Percentiles rank a stretch among this genome's conserved stretches.
phyloP scores from a whole-genome alignment of 1,140 invertebrate genomes.

The Aradophagus sp. region DNA sequence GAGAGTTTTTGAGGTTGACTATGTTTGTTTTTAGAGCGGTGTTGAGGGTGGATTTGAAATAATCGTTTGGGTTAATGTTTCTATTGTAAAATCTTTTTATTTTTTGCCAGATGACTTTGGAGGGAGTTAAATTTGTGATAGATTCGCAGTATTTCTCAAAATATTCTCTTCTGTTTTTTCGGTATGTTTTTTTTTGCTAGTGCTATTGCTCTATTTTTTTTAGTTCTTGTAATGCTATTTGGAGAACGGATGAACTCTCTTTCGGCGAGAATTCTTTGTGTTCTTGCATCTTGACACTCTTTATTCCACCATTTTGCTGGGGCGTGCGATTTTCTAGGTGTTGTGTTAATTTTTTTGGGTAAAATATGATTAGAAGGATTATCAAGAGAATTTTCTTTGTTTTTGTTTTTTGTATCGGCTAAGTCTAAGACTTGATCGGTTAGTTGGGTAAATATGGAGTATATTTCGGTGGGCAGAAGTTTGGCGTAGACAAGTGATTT shows the following conservation, averaged over 20 bases:
- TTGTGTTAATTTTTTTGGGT: background rate
- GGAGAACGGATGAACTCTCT: background rate
- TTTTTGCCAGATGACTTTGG: conserved; percentile 7
- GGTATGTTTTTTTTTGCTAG: conserved; percentile 10
- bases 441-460: background rate
- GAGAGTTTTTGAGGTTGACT: background rate
- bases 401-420: background rate
- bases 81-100: conserved; percentile 14
- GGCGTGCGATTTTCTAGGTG: background rate
- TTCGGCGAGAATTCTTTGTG: conserved; percentile 1
- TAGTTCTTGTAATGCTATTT: background rate
- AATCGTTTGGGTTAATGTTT: background rate
- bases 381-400: background rate
- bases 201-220: conserved; percentile 3
- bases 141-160: conserved; percentile 9
- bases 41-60: conserved; percentile 12
- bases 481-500: background rate
- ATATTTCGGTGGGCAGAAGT: background rate
- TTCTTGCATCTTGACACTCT: conserved; percentile 4
- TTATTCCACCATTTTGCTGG: conserved; percentile 6
- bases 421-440: background rate
- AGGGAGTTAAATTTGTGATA: background rate
- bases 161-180: conserved; percentile 2
- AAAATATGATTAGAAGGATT: background rate
- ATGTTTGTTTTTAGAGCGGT: background rate